Conservation (phyloP, 2,797 vertebrate genomes). For the Delichon dasypus region DNA sequence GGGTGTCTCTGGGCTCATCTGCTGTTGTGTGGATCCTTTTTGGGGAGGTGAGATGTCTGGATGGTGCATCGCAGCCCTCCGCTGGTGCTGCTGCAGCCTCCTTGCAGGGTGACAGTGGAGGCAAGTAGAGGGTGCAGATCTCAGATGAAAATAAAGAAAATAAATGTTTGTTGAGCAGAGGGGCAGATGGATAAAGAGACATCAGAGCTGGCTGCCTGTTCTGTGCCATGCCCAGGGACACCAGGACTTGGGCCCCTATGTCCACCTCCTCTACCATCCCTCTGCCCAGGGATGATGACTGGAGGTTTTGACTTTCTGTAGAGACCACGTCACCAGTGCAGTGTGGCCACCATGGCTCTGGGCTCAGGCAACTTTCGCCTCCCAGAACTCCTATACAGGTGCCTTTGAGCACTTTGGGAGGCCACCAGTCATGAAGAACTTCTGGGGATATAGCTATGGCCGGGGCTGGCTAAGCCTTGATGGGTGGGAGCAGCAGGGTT, state of each 20-base stretch:
- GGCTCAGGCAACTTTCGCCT: accelerated
- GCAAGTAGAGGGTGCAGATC: not conserved
- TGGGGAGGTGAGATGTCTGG: not conserved
- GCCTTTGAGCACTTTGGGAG: not conserved
- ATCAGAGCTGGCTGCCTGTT: not conserved
- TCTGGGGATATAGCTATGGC: accelerated
- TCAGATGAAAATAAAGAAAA: not conserved
- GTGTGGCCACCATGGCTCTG: not conserved
- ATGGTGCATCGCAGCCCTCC: not conserved
- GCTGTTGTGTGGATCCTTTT: not conserved
- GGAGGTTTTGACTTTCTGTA: not conserved
- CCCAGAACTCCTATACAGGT: not conserved
- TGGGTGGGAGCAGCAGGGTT: not conserved
- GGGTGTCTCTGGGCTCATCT: not conserved
- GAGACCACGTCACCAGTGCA: not conserved
- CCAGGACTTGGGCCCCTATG: not conserved
- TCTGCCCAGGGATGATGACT: not conserved
- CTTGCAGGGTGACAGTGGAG: not conserved
- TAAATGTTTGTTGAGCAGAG: not conserved
- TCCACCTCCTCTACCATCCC: not conserved
- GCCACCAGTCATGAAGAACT: not conserved
- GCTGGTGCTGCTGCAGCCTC: not conserved
- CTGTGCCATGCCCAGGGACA: not conserved
- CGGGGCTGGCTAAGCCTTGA: not conserved
- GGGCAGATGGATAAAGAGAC: not conserved